phyloP scores from a whole-genome alignment of 2,888 invertebrate species.

The Lissocephala sabroskyi region DNA sequence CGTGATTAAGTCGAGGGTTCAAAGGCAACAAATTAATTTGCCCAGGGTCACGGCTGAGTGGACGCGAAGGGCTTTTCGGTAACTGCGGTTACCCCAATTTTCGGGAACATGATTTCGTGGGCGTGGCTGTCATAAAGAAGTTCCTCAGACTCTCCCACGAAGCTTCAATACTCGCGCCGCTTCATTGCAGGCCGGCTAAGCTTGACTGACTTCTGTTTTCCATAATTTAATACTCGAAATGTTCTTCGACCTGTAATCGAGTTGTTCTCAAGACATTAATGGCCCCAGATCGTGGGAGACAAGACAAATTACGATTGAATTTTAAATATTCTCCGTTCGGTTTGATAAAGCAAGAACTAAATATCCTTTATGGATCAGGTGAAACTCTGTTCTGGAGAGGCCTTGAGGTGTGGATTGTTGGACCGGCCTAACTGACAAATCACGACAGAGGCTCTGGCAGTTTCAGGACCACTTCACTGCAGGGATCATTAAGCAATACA shows the following conservation, averaged over 20 bases:
- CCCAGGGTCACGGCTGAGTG: conserved; percentile 17
- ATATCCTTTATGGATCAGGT: too few relatives aligned
- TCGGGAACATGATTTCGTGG: conserved; percentile 18
- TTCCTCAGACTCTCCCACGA: too few relatives aligned
- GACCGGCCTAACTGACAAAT: conserved; percentile 30
- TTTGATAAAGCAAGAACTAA: too few relatives aligned
- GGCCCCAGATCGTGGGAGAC: too few relatives aligned
- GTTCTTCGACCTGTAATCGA: too few relatives aligned
- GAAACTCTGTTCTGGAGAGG: too few relatives aligned
- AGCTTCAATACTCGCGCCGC: conserved; percentile 29
- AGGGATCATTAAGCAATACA: conserved; percentile 56
- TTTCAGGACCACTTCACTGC: conserved; percentile 14
- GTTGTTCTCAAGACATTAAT: too few relatives aligned
- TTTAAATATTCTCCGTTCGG: too few relatives aligned
- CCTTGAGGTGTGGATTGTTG: too few relatives aligned
- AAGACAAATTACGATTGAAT: too few relatives aligned
- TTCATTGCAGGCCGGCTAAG: conserved; percentile 43
- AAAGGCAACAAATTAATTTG: conserved; percentile 30
- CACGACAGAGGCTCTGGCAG: conserved; percentile 22
- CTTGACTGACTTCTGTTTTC: too few relatives aligned
- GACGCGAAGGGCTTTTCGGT: background rate
- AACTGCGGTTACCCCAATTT: conserved; percentile 23
- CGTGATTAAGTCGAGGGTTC: conserved; percentile 9
- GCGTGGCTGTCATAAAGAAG: background rate
- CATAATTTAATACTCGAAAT: too few relatives aligned